Base-by-base conservation (phyloP, 2,113 vertebrate genomes). In the Colaptes auratus region DNA sequence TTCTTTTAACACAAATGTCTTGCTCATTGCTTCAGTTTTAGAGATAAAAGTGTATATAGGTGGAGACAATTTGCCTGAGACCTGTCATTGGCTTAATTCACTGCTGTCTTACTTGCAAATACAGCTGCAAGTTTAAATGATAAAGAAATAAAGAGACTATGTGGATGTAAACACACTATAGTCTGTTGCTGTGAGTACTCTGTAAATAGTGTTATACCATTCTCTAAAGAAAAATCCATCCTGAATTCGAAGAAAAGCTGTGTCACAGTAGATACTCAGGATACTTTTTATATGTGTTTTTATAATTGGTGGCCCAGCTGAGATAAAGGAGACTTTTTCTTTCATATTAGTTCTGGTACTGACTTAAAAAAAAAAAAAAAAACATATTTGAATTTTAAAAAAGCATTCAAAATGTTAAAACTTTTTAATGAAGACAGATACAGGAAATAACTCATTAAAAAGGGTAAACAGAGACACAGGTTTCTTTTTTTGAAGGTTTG, bases 41-140 rank as follows among this genome's bases (percentile, higher is more conserved):
- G 44, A 39, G 16, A 23, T 7, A 16, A 17, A 63, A 76, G 6
- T 0, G 0, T 39, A 30, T 53, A 11, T 4, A 48, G 27, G 16
- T 77, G 42, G 23, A 14, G 48, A 46, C 12, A 36, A 20, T 23
- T 14, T 56, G 16, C n/a, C 44, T 35, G 56, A 50, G 31, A 74
- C 42, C 18, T 59, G 55, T 24, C 24, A 16, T 5, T 67, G 44
- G 10, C 36, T 88, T 70, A 63, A 50, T 86, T 91, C 23, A 23
- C 0, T 66, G 35, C 36, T 80, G 7, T 78, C 24, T 64, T 56
- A 31, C 36, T 86, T 88, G 53, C 81, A 90, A 86, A 64, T 46
- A 52, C 4, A 89, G 27, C 23, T 63, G 20, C 48, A 83, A 53
- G 9, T 64, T 80, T 30, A 83, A 80, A 56, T 55, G 9, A 42